Conservation (phyloP, 2,113 vertebrate species). For the Tamias sibiricus region DNA sequence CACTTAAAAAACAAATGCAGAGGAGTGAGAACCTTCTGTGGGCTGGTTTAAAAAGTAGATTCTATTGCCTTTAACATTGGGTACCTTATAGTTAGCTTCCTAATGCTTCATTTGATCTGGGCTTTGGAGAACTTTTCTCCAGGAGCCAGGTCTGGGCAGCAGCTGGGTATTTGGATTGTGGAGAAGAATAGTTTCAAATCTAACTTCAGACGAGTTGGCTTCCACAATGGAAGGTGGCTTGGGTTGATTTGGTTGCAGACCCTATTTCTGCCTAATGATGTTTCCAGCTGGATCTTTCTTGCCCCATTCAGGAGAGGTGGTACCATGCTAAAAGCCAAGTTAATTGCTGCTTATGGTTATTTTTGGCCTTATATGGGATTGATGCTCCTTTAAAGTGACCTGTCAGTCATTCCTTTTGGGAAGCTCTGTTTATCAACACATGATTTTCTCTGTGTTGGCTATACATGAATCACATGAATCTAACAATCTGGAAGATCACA, state of each 20-base stretch:
- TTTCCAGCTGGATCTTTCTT: neutral
- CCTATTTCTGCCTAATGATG: neutral
- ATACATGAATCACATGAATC: neutral
- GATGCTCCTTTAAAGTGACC: conserved; percentile 42
- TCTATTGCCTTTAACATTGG: neutral
- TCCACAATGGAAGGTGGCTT: neutral
- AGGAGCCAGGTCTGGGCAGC: neutral
- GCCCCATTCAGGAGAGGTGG: neutral
- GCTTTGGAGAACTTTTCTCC: neutral
- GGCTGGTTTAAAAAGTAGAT: neutral
- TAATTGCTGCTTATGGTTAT: conserved; percentile 33
- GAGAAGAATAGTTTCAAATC: neutral
- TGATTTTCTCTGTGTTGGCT: neutral
- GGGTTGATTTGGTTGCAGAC: neutral
- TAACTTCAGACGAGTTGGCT: neutral
- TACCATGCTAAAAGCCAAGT: neutral
- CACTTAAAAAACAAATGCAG: neutral
- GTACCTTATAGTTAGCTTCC: neutral
- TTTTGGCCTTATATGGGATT: conserved; percentile 24
- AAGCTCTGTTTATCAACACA: neutral
- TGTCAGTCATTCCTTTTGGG: neutral
- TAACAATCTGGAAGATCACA: neutral
- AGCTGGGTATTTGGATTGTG: neutral
- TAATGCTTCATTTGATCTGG: neutral
- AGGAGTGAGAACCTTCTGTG: neutral